Percentiles rank a stretch among this genome's conserved stretches.
Conservation (phyloP, 2,888 invertebrate genomes). For the Spisula solida region DNA sequence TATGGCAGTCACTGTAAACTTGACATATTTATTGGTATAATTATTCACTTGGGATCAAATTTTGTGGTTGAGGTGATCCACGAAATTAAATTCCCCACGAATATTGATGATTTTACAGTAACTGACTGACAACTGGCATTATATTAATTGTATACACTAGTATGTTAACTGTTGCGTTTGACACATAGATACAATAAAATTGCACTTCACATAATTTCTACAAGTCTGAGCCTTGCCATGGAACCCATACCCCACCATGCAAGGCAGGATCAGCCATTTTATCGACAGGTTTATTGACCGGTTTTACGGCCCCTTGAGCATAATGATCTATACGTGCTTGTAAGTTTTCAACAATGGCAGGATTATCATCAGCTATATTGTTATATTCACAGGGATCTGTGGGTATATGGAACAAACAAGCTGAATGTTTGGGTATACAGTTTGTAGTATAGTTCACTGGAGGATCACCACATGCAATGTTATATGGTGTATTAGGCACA, state of each 20-base stretch:
- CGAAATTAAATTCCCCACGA: too few species aligned
- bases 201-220: background rate
- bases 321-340: slow-evolving; percentile 88
- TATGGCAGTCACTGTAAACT: too few species aligned
- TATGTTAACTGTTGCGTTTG: background rate
- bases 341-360: slow-evolving; percentile 78
- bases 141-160: too few species aligned
- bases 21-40: too few species aligned
- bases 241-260: slow-evolving; percentile 92
- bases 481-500: slow-evolving; percentile 50
- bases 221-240: slow-evolving; percentile 72
- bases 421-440: slow-evolving; percentile 91
- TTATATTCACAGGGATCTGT: slow-evolving; percentile 95
- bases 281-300: slow-evolving; percentile 92
- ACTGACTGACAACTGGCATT: too few species aligned
- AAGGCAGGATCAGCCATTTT: slow-evolving; percentile 91
- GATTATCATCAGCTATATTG: slow-evolving; percentile 88
- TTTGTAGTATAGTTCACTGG: slow-evolving; percentile 79
- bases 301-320: slow-evolving; percentile 91
- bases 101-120: too few species aligned
- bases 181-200: background rate
- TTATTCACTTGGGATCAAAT: too few species aligned
- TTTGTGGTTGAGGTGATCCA: too few species aligned
- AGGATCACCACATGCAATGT: slow-evolving; percentile 76
- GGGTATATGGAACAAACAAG: slow-evolving; percentile 94